These are phyloP conservation scores for Aproaerema taeniolella DNA, from an alignment of 2,888 invertebrate species.

Conservation along the genomic window DNA sequence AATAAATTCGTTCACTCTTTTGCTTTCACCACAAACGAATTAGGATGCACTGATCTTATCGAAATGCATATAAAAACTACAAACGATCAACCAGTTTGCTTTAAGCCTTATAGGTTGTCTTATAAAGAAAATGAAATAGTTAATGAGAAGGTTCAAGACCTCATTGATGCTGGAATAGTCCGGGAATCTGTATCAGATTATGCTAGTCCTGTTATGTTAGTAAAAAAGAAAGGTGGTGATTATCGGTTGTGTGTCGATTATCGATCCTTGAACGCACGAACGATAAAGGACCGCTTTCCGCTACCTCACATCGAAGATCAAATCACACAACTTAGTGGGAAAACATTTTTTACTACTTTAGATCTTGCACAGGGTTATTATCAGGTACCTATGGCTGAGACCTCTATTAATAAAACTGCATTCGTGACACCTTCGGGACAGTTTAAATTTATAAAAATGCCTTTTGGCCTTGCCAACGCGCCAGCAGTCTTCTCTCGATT, in stretches of 20 bases:
- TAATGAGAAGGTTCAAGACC: neutral
- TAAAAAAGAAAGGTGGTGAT: slow-evolving; percentile 2
- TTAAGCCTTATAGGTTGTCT: slow-evolving; percentile 1
- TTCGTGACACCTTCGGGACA: slow-evolving; percentile 15
- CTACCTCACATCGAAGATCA: slow-evolving; percentile 6
- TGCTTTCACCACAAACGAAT: neutral
- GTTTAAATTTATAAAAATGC: slow-evolving; percentile 20
- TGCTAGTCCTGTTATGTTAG: neutral
- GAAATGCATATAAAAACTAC: neutral
- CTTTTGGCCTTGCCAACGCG: slow-evolving; percentile 21
- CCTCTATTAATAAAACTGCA: slow-evolving; percentile 14
- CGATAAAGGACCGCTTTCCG: neutral
- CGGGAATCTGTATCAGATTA: neutral
- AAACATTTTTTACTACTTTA: slow-evolving; percentile 4
- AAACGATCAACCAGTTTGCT: neutral
- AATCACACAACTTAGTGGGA: neutral
- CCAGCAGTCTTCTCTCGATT: slow-evolving; percentile 18
- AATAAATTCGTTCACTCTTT: too few species aligned
- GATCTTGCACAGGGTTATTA: slow-evolving; percentile 14
- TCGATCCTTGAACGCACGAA: neutral
- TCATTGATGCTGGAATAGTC: neutral
- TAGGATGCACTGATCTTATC: neutral
- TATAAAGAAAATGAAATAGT: slow-evolving; percentile 1
- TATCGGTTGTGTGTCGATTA: slow-evolving; percentile 3
- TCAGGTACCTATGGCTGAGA: slow-evolving; percentile 10